Evolutionary conservation across 2,888 invertebrate genomes (phyloP).

Genomic region (Carterocephalus palaemon): DNA sequence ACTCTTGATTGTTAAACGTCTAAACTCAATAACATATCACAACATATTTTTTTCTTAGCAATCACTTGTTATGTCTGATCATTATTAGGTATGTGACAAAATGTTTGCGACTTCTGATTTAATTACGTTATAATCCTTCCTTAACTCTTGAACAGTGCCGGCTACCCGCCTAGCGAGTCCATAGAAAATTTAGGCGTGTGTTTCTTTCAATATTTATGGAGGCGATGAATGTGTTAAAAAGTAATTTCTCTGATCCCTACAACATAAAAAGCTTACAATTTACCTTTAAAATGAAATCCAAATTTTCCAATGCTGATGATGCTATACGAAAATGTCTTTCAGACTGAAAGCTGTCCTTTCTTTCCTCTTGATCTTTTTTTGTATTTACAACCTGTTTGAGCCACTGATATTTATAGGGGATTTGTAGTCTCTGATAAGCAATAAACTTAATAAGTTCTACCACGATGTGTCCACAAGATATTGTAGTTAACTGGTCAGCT

Average conservation of each 20-base stretch:
- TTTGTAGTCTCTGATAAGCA: conserved; percentile 77
- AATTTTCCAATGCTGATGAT: conserved; percentile 62
- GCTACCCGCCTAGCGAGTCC: no score
- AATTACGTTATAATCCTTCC: no score
- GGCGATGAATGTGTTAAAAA: no score
- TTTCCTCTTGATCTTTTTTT: conserved; percentile 46
- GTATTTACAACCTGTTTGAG: conserved; percentile 66
- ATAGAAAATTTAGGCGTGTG: no score
- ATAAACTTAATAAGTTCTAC: conserved; percentile 79
- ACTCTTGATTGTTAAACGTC: no score
- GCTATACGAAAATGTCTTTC: conserved; percentile 64
- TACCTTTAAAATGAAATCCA: conserved; percentile 70
- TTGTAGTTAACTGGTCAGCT: conserved; percentile 74
- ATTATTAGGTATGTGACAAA: no score
- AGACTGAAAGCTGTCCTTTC: conserved; percentile 59
- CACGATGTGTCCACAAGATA: conserved; percentile 77
- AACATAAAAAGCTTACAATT: not conserved
- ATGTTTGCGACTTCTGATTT: no score
- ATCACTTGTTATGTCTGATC: no score
- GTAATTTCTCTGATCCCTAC: not conserved
- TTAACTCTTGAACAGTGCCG: no score
- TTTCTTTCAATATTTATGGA: no score
- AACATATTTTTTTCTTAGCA: no score
- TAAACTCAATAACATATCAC: no score
- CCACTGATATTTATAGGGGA: conserved; percentile 73